These are phyloP conservation scores for Ichneumoninae sp. DNA, from an alignment of 2,888 invertebrate genomes.

Conservation along the genomic window DNA sequence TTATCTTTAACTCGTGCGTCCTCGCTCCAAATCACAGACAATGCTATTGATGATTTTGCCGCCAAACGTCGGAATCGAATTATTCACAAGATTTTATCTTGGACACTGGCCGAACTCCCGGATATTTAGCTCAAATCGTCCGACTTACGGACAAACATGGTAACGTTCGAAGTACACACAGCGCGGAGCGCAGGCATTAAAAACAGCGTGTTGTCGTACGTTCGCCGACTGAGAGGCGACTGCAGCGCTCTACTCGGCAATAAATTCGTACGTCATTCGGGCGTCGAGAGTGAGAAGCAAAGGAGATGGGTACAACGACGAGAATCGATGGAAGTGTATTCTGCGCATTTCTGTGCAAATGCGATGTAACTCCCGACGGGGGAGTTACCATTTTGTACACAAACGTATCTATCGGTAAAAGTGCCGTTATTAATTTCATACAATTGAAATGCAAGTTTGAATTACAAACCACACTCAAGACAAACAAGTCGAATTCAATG, in stretches of 20 bases:
- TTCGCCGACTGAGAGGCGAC: slow-evolving; percentile 8
- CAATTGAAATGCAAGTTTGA: neutral
- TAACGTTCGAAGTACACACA: slow-evolving; percentile 13
- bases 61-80: neutral
- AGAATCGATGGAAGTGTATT: neutral
- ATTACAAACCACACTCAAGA: neutral
- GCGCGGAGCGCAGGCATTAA: neutral
- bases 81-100: slow-evolving; percentile 1
- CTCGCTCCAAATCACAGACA: slow-evolving; percentile 29
- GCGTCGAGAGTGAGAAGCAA: slow-evolving; percentile 31
- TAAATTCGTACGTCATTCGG: slow-evolving; percentile 29
- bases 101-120: slow-evolving; percentile 1
- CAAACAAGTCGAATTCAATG: neutral
- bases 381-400: neutral
- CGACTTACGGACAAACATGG: slow-evolving; percentile 25
- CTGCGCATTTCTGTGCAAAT: neutral
- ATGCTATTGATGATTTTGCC: neutral
- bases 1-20: slow-evolving; percentile 36
- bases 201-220: slow-evolving; percentile 25
- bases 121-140: slow-evolving; percentile 12
- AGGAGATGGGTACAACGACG: slow-evolving; percentile 27
- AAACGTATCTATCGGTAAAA: neutral
- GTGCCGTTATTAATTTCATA: neutral
- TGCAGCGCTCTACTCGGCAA: slow-evolving; percentile 35
- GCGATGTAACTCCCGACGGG: neutral